Evolutionary conservation across 2,797 vertebrate species (phyloP), one percentile per base, ranked within the genome.

Genomic region (Esox lucius): DNA sequence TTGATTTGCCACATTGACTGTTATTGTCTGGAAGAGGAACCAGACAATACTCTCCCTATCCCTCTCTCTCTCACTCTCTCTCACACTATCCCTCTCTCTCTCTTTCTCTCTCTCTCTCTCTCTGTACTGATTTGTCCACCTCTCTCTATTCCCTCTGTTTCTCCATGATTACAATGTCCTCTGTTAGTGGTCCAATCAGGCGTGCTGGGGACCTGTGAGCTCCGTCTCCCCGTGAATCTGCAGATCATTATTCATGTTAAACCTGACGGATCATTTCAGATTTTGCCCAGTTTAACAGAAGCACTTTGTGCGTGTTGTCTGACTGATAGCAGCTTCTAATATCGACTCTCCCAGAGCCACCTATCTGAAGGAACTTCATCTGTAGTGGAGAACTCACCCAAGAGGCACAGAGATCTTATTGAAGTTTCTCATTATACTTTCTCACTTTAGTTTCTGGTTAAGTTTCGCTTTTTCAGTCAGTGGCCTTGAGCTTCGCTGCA

Each of bases 121-220:
- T 70, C 26, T 31, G 22, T 64, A 5, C 15, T 39, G 42, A 51
- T 51, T 65, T 24, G 19, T 90, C 42, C 49, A 75, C 82, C 78
- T 62, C 42, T 64, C 83, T 80, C 87, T 0, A 42, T 84, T 85
- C 69, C 71, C 56, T 71, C 24, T 31, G 56, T 64, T 22, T 62
- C 67, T 90, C 81, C 88, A 86, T 88, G 46, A 87, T 91, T 87
- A 82, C 88, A 22, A 19, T 22, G 19, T 73, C 79, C 90, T 92
- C 87, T 91, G 7, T 89, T 86, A 89, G 88, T 92, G 90, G 91
- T 87, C 87, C 90, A 6, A 4, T 42, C 39, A 94, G 94, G 94
- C 94, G 91, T 96, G 93, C 93, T 86, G 90, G 88, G 89, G 86
- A 92, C 94, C 94, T 94, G 91, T 86, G 89, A 91, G 89, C 90